These are phyloP conservation scores for Euschistus heros DNA, from an alignment of 1,140 invertebrate species.

Conservation along the genomic window DNA sequence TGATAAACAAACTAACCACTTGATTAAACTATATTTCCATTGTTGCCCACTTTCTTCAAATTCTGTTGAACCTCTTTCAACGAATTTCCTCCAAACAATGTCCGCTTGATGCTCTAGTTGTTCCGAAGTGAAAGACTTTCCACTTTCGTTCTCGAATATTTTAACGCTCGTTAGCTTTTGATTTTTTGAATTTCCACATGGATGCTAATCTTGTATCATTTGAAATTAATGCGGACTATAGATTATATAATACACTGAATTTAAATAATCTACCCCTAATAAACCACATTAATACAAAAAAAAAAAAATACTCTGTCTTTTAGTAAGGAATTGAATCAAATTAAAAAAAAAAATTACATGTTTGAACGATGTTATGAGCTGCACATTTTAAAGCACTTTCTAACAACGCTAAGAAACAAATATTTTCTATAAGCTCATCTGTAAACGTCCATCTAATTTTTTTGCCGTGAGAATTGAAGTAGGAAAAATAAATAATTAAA, in stretches of 20 bases:
- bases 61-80: background rate
- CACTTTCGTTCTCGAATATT: conserved; percentile 12
- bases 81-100: background rate
- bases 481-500: too few species aligned
- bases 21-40: background rate
- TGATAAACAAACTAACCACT: too few species aligned
- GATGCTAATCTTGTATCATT: background rate
- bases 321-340: background rate
- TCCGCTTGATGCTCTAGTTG: background rate
- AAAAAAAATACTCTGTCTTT: background rate
- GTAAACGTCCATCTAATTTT: too few species aligned
- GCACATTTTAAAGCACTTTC: too few species aligned
- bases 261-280: background rate
- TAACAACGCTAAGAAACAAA: too few species aligned
- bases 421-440: too few species aligned
- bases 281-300: background rate
- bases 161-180: conserved; percentile 6
- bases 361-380: too few species aligned
- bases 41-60: background rate
- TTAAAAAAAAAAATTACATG: background rate
- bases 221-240: background rate
- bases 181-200: background rate
- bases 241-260: background rate
- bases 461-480: too few species aligned
- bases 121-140: conserved; percentile 8